Conservation (phyloP, 53 echinoderm and acorn worm species). For the Echinometra lucunter region DNA sequence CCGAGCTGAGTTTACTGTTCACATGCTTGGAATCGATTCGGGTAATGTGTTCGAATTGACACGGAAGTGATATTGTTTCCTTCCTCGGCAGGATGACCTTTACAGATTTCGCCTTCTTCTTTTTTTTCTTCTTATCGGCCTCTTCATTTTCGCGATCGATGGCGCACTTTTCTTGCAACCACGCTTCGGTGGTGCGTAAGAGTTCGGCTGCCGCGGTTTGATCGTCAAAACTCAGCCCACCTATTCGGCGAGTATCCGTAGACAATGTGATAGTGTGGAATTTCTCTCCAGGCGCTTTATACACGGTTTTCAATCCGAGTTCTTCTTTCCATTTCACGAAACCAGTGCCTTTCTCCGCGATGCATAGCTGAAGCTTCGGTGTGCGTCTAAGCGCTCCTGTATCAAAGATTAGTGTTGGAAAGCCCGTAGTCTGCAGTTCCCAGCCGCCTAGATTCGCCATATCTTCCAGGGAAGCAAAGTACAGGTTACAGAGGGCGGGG, state of each 20-base stretch:
- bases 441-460: conserved; percentile 95
- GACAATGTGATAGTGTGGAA: conserved; percentile 92
- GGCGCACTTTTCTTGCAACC: conserved; percentile 81
- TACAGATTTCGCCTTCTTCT: conserved; percentile 75
- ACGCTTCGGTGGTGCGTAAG: conserved; percentile 77
- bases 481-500: conserved; percentile 93
- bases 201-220: conserved; percentile 83
- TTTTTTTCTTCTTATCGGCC: conserved; percentile 82
- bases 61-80: conserved; percentile 94
- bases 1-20: neutral
- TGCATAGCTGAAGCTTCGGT: conserved; percentile 77
- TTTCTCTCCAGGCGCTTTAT: conserved; percentile 91
- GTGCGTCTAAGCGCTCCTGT: conserved; percentile 73
- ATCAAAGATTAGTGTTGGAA: conserved; percentile 91
- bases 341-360: conserved; percentile 97
- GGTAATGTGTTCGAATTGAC: conserved; percentile 98
- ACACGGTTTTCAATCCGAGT: conserved; percentile 75
- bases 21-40: conserved; percentile 81
- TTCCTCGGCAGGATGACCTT: conserved; percentile 82
- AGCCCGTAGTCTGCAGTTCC: conserved; percentile 94
- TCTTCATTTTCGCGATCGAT: conserved; percentile 46
- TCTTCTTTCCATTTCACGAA: conserved; percentile 93
- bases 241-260: conserved; percentile 75
- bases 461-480: conserved; percentile 87
- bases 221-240: conserved; percentile 96